Evolutionary conservation across 1,140 invertebrate genomes (phyloP), one percentile per base, ranked within the genome.

Genomic region (Trichoplusia ni): DNA sequence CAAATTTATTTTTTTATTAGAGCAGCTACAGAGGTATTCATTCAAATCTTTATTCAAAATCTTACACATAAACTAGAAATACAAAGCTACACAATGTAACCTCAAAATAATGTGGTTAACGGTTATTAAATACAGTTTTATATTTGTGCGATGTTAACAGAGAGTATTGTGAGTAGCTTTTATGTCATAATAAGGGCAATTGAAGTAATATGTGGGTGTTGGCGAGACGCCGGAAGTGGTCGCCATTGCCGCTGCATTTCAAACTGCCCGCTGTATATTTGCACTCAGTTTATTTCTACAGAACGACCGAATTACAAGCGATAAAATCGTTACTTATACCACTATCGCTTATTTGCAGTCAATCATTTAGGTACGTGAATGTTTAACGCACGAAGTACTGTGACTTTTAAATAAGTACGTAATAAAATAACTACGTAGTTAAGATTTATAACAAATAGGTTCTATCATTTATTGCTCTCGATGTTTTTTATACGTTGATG

Each of bases 141-240:
- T n/a, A n/a, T n/a, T 77, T 75, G 79, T 72, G 71, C 56, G 42
- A 58, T 68, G 61, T 69, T 69, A 61, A 46, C 62, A 64, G 47
- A 65, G 73, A 66, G 53, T 68, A 66, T 69, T 69, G 73, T 75
- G 69, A 79, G 73, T 84, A 71, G 79, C 65, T 77, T 82, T 79
- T 81, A 82, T 81, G 71, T 81, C 74, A 78, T 84, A 82, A 84
- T 82, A 80, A 79, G 74, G 68, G 68, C 69, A 79, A 72, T 79
- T 69, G 64, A 37, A 63, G 59, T 60, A 51, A 69, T 46, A 35
- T 38, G 47, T 18, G 69, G 47, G 68, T 59, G 60, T 65, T 53
- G 42, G 31, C 27, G 21, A 46, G 42, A 31, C 35, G 60, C 49
- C 69, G 75, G 77, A 73, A 71, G 69, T 63, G 62, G 56, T 54